Evolutionary conservation across 1,140 invertebrate species (phyloP), one percentile per base, ranked within the genome.

Genomic region (Zaprionus camerounensis): DNA sequence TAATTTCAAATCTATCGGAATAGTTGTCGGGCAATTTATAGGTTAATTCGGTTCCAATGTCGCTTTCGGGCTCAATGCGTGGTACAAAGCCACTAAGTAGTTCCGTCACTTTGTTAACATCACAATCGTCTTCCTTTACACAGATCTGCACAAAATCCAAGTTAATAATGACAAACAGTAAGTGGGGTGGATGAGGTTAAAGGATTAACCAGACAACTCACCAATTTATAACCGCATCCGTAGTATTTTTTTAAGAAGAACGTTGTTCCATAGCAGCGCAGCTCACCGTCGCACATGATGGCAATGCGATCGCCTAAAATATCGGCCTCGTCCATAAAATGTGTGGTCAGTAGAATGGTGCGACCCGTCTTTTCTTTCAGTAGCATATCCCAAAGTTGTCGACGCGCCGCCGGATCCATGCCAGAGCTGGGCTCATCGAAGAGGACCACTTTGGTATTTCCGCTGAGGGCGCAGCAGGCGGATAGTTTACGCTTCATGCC

Each of bases 311-410:
- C 98, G 1, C 98, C 98, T 1, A 99, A 94, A 36, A 97, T 95
- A 94, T 99, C 98, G 46, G 98, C 98, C 94, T 99, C 98, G 92
- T 99, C 98, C 98, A 99, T 99, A 93, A 98, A 98, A 93, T 99
- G 98, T 12, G 98, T 99, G n/a, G 98, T 98, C 55, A 99, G 94
- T 2, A 99, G 92, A 67, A 99, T 96, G 5, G 98, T 98, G 44
- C 94, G 93, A 0, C 93, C 93, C 22, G 92, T 82, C 78, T 94
- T 94, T 78, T 95, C 94, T 56, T 87, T 86, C 77, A 95, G 92
- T 44, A 98, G 93, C 46, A 98, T 91, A 90, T 99, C 96, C 98
- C 98, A 99, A 6, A 98, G 95, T 57, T 96, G 95, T 63, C 98
- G 93, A 66, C 98, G 94, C 1, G 98, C 97, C 80, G 97, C 96